Evolutionary conservation across 2,888 invertebrate genomes (phyloP).

Genomic region (Allygus modestus): DNA sequence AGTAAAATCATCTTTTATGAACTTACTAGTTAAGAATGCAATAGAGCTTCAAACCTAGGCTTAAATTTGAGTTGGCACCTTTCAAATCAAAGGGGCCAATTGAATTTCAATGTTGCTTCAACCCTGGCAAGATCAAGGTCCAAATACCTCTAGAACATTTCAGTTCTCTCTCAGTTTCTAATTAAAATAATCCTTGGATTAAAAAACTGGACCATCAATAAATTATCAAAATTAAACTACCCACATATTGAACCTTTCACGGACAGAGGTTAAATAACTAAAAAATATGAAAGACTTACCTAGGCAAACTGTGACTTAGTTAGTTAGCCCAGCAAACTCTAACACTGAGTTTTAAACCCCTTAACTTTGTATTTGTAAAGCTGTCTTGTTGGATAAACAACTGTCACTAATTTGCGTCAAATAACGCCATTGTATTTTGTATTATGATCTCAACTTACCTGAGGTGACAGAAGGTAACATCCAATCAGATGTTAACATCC

Average conservation of each 20-base stretch:
- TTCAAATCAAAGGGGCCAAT: too few species aligned
- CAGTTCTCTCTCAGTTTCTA: too few species aligned
- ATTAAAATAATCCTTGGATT: too few species aligned
- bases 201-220: too few species aligned
- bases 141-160: too few species aligned
- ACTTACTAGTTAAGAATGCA: too few species aligned
- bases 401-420: not conserved
- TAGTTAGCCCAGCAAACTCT: not conserved
- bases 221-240: too few species aligned
- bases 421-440: slow-evolving; percentile 10
- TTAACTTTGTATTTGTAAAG: not conserved
- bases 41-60: too few species aligned
- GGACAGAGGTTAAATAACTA: not conserved
- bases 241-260: not conserved
- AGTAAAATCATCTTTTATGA: too few species aligned
- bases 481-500: not conserved
- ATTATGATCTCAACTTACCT: not conserved
- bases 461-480: not conserved
- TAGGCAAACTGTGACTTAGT: not conserved
- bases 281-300: not conserved
- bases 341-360: not conserved
- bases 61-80: too few species aligned
- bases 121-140: too few species aligned
- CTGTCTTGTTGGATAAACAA: slow-evolving; percentile 1
- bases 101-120: too few species aligned